phyloP scores from a whole-genome alignment of 2,888 invertebrate genomes.

The Scaptomyza cyrtandrae region DNA sequence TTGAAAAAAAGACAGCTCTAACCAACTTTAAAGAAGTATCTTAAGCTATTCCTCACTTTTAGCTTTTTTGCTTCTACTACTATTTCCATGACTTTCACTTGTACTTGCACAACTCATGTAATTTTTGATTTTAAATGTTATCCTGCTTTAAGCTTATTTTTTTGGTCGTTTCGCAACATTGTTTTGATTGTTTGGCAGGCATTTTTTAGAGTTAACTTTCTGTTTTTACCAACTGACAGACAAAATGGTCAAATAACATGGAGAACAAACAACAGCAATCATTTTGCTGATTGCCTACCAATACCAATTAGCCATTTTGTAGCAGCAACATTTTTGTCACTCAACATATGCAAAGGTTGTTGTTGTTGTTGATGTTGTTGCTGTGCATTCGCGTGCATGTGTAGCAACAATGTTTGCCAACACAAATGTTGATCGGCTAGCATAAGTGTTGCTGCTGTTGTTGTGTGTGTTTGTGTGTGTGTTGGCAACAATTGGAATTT shows the following conservation, averaged over 20 bases:
- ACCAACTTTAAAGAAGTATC: too few species aligned
- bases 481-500: slow-evolving; percentile 75
- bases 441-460: slow-evolving; percentile 16
- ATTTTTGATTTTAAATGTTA: slow-evolving; percentile 3
- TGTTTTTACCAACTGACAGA: slow-evolving; percentile 41
- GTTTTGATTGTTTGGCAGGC: slow-evolving; percentile 33
- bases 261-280: slow-evolving; percentile 29
- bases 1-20: background rate
- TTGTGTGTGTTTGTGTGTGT: slow-evolving; percentile 26
- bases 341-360: slow-evolving; percentile 53
- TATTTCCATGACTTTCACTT: background rate
- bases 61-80: too few species aligned
- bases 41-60: too few species aligned
- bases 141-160: background rate
- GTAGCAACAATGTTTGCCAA: slow-evolving; percentile 79
- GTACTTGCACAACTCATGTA: background rate
- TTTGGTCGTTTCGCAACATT: slow-evolving; percentile 27
- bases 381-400: slow-evolving; percentile 64
- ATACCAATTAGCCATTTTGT: slow-evolving; percentile 80
- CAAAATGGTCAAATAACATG: slow-evolving; percentile 38
- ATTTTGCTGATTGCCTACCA: slow-evolving; percentile 66
- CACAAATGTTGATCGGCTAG: slow-evolving; percentile 67
- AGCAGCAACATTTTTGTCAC: slow-evolving; percentile 78
- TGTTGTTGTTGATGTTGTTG: slow-evolving; percentile 23
- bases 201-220: slow-evolving; percentile 44